These are phyloP conservation scores for Scaptomyza pallida DNA, from an alignment of 1,140 invertebrate genomes.

Conservation along the genomic window DNA sequence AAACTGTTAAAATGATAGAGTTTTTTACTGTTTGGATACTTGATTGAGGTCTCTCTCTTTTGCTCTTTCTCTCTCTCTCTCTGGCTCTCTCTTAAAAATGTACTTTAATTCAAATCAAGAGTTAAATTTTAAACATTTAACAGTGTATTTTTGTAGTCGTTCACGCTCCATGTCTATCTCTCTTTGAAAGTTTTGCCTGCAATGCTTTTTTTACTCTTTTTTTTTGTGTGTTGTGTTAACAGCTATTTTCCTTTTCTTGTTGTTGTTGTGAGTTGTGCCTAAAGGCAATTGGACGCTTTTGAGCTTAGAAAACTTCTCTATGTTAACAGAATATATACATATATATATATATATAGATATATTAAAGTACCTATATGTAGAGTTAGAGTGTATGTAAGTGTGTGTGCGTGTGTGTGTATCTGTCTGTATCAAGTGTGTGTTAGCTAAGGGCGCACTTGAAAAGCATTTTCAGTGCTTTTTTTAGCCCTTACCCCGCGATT, in stretches of 20 bases:
- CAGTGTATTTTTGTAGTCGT: background rate
- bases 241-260: background rate
- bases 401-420: slow-evolving; percentile 21
- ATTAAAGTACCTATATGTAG: background rate
- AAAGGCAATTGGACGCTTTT: slow-evolving; percentile 32
- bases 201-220: slow-evolving; percentile 1
- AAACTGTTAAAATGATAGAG: no score
- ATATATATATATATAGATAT: slow-evolving; percentile 13
- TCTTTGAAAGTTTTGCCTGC: background rate
- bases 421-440: slow-evolving; percentile 35
- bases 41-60: no score
- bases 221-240: no score
- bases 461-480: slow-evolving; percentile 29
- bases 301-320: slow-evolving; percentile 13
- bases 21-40: no score
- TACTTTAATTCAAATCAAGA: no score
- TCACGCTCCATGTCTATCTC: background rate
- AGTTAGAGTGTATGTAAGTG: slow-evolving; percentile 1
- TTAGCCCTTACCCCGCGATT: background rate
- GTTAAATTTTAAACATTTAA: background rate
- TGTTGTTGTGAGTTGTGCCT: background rate
- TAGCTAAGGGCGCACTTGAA: slow-evolving; percentile 29
- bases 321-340: slow-evolving; percentile 3
- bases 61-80: no score
- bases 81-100: no score